Conservation (phyloP, 1,140 invertebrate species). For the Cecropterus lyciades region DNA sequence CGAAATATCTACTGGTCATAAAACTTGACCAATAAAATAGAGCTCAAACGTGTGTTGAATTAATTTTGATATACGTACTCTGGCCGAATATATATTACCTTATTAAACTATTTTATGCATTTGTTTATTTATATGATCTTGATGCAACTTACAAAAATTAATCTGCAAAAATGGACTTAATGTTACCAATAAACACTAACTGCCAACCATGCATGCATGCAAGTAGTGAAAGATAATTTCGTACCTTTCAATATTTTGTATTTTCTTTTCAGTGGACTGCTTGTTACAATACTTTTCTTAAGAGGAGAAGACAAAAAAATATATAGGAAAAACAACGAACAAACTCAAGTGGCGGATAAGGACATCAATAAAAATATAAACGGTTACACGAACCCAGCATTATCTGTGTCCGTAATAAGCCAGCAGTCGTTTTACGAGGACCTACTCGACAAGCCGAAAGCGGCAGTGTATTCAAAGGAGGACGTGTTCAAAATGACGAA, state of each 20-base stretch:
- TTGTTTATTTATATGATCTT: too few relatives aligned
- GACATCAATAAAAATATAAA: constrained; percentile 72
- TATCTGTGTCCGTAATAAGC: constrained; percentile 75
- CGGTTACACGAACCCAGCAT: constrained; percentile 69
- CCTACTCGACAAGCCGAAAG: constrained; percentile 60
- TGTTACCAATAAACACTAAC: too few relatives aligned
- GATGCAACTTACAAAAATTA: too few relatives aligned
- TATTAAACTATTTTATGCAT: too few relatives aligned
- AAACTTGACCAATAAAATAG: too few relatives aligned
- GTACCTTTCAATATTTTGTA: too few relatives aligned
- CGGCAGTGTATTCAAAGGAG: constrained; percentile 51
- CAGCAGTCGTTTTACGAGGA: constrained; percentile 76
- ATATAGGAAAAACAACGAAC: constrained; percentile 49
- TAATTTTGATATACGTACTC: too few relatives aligned
- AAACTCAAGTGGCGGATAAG: constrained; percentile 45
- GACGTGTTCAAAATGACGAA: constrained; percentile 61
- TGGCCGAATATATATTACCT: too few relatives aligned
- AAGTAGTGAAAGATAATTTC: too few relatives aligned
- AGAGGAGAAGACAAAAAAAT: constrained; percentile 84
- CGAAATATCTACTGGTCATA: too few relatives aligned
- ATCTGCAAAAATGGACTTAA: too few relatives aligned
- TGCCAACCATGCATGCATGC: too few relatives aligned
- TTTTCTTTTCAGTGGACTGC: constrained; percentile 87
- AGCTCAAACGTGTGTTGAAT: neutral
- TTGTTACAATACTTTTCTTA: constrained; percentile 90